Conservation (phyloP, 2,888 invertebrate species). For the Melanchra persicariae region DNA sequence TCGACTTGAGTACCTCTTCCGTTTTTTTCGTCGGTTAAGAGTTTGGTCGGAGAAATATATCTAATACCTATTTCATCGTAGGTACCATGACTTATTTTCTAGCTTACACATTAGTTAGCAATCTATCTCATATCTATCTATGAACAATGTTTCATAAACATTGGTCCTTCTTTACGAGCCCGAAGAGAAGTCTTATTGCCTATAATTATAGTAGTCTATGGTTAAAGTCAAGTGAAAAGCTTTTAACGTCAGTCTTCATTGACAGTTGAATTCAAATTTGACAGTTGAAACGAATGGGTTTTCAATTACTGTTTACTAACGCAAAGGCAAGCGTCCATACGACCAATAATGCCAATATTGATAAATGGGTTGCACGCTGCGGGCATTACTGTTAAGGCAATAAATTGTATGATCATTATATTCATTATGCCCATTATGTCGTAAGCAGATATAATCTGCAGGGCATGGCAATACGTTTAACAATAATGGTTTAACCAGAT, state of each 20-base stretch:
- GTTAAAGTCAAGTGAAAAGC: slow-evolving; percentile 3
- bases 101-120: not conserved
- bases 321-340: slow-evolving; percentile 46
- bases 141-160: not conserved
- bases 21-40: not conserved
- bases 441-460: slow-evolving; percentile 49
- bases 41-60: not conserved
- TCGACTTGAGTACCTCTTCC: too few species aligned
- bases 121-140: not conserved
- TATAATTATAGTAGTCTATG: too few species aligned
- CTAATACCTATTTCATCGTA: not conserved
- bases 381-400: slow-evolving; percentile 35
- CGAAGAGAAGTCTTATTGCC: too few species aligned
- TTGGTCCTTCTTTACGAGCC: not conserved
- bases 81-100: not conserved
- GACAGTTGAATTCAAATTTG: slow-evolving; percentile 47
- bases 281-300: slow-evolving; percentile 55
- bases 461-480: slow-evolving; percentile 33
- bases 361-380: slow-evolving; percentile 49
- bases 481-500: slow-evolving; percentile 40
- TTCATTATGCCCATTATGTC: slow-evolving; percentile 58
- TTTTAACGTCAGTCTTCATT: slow-evolving; percentile 42
- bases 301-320: slow-evolving; percentile 48
- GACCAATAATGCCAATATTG: slow-evolving; percentile 56
- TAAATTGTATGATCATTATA: slow-evolving; percentile 55